Evolutionary conservation across 1,140 invertebrate genomes (phyloP), one percentile per base, ranked within the genome.

Genomic region (Drosophila prosaltans): DNA sequence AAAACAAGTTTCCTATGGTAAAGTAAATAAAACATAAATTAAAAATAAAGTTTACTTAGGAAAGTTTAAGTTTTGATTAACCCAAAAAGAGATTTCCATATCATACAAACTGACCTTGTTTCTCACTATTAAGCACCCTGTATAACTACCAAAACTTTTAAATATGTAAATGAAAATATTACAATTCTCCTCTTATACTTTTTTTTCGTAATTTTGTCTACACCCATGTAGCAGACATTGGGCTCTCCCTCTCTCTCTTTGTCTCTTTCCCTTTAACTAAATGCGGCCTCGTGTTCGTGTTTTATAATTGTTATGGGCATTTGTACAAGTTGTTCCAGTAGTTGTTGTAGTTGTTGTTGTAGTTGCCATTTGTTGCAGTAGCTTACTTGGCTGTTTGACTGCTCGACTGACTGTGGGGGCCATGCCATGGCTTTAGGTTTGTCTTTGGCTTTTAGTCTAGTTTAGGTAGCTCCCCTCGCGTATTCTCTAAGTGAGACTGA

Each of bases 241-340:
- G 21, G 57, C 36, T 59, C 21, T 16, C 16, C 16, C 16, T 16
- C 16, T 16, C 16, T 16, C 16, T 16, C 16, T 16, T 16, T 16
- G 0, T 16, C 16, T 24, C 10, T 39, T 24, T 21, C 39, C n/a
- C n/a, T 6, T 8, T 61, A 41, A 11, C 30, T 26, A 40, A 40
- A 8, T 39, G n/a, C 59, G n/a, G 24, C 66, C 59, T 32, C 21
- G 74, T 59, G 73, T 77, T 77, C 74, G 74, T 77, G 74, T 77
- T 77, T 77, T 77, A 77, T 77, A 77, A 77, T 77, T 77, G 74
- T 77, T 77, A 77, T 77, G 74, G 74, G 74, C 74, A 77, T 77
- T 77, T 51, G 59, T 77, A 77, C 74, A 77, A 77, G 73, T 70
- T 70, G 66, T 70, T 70, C 54, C 40, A 77, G 66, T 70, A 65